Base-by-base conservation (phyloP, 2,888 invertebrate species). In the Autographa pulchrina region DNA sequence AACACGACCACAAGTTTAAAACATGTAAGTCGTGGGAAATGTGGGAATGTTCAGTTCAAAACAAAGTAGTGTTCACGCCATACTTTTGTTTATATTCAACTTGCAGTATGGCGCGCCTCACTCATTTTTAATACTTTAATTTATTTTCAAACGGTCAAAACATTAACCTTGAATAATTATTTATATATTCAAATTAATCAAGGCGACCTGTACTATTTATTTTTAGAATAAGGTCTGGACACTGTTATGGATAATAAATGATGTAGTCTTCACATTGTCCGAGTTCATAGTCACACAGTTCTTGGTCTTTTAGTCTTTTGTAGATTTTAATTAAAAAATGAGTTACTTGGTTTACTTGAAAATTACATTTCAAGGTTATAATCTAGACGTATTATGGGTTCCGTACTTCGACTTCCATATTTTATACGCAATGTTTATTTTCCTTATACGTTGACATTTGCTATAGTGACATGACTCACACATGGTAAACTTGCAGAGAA, bases 401-500 rank as follows among this genome's bases (percentile, higher is more conserved):
- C 54, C 20, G 14, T 5, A 56, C 5, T 20, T 9, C 1, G 8
- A 3, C 18, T 8, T 6, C 62, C 43, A 61, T 63, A 62, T 68
- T 65, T 16, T 65, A 68, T 58, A 56, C 43, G 41, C 35, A 59
- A 68, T 74, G 31, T 52, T 63, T 77, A 32, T 68, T 65, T 65
- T 64, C 64, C 63, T 48, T 32, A 18, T 74, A 18, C 20, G 68
- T 73, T 79, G 70, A 70, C 62, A 73, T 70, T 74, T 54, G 71
- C 48, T 68, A 66, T 66, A 72, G 48, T 61, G n/a, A 59, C 69
- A 62, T 81, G 80, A 81, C 69, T 83, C 80, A 75, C 68, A 75
- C 64, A 74, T 71, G 72, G 60, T 77, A 75, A 80, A 77, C 70
- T 82, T 76, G 67, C 75, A 82, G 90, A 88, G 92, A 92, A 92